These are phyloP conservation scores for Pipistrellus nathusii DNA, from an alignment of 2,797 vertebrate species.

Conservation along the genomic window DNA sequence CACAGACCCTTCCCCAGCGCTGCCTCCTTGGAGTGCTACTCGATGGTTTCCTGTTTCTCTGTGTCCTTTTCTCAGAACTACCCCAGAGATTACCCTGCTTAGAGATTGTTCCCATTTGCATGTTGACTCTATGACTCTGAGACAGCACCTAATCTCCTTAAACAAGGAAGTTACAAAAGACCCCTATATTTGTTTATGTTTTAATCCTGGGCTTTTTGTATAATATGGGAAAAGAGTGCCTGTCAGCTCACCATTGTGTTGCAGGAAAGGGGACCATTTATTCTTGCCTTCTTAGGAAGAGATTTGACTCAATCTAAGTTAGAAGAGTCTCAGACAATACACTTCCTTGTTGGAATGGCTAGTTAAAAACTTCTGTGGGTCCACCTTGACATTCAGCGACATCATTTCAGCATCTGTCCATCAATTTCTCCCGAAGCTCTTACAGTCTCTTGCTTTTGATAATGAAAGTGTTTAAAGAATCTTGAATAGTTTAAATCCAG, in stretches of 20 bases:
- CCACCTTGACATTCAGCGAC: background rate
- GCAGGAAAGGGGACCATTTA: background rate
- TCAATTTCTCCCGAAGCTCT: background rate
- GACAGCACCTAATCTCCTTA: background rate
- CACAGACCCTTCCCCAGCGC: background rate
- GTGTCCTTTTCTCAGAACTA: background rate
- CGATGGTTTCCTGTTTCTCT: background rate
- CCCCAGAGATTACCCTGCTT: background rate
- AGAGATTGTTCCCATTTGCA: background rate
- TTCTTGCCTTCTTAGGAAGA: background rate
- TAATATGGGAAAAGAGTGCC: background rate
- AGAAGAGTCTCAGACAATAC: background rate
- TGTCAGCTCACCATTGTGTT: background rate
- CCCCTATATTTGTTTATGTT: background rate
- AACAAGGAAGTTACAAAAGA: background rate
- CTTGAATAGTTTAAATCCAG: background rate
- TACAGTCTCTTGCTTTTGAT: background rate
- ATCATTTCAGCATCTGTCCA: background rate
- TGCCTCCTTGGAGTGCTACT: background rate
- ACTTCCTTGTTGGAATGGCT: background rate
- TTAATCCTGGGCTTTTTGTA: background rate
- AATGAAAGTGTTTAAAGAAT: background rate
- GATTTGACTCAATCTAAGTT: background rate
- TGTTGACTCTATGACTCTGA: background rate
- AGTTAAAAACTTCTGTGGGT: background rate